Percentiles rank a stretch among this genome's conserved stretches.
Evolutionary conservation across 1,140 invertebrate genomes (phyloP).

Genomic region (Rhagoletis pomonella): DNA sequence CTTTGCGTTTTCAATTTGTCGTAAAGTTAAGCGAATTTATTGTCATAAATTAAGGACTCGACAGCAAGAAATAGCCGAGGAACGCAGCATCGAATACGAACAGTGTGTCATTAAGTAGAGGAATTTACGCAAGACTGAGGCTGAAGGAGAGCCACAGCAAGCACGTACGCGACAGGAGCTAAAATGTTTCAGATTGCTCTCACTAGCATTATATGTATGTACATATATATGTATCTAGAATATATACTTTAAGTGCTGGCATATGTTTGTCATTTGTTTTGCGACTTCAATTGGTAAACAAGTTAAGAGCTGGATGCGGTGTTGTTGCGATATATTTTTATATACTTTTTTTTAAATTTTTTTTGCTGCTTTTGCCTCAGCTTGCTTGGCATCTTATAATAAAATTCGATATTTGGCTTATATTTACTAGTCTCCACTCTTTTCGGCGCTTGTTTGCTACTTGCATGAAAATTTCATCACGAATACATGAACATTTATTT

Average conservation of each 20-base stretch:
- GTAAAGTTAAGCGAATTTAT: conserved; percentile 73
- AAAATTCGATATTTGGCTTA: too few species aligned
- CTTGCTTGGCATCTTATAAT: background rate
- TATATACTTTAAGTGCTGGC: background rate
- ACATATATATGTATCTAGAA: background rate
- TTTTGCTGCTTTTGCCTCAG: background rate
- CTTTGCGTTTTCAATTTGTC: conserved; percentile 71
- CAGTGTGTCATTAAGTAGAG: background rate
- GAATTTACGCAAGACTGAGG: background rate
- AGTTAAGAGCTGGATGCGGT: background rate
- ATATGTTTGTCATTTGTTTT: conserved; percentile 6
- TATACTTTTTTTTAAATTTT: background rate
- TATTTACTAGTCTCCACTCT: too few species aligned
- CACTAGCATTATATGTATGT: background rate
- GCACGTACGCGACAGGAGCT: background rate
- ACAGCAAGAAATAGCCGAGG: conserved; percentile 34
- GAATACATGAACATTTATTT: too few species aligned
- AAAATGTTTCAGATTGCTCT: background rate
- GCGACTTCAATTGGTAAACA: conserved; percentile 16
- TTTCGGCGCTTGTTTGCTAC: too few species aligned
- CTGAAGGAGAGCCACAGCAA: background rate
- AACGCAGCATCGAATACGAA: too few species aligned
- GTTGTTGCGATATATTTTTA: background rate
- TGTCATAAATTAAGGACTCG: conserved; percentile 70
- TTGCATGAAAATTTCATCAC: too few species aligned